Evolutionary conservation across 2,888 invertebrate genomes (phyloP).

Genomic region (Leuctra nigra): DNA sequence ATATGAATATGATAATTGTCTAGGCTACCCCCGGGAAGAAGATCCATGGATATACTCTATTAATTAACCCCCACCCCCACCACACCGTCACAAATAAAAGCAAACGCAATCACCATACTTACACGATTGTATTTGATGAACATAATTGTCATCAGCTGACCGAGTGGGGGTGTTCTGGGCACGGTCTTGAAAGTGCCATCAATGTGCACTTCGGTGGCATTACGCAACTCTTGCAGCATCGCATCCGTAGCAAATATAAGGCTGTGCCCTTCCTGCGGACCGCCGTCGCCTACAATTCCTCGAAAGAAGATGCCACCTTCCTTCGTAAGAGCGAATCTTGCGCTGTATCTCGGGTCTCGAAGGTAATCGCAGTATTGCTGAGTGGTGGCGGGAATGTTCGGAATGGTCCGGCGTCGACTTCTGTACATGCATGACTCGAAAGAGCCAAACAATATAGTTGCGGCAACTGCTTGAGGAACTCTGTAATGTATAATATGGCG

Average conservation of each 20-base stretch:
- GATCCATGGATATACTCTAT: no score
- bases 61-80: no score
- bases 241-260: neutral
- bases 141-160: neutral
- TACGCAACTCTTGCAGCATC: neutral
- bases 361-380: neutral
- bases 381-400: neutral
- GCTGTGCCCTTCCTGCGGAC: neutral
- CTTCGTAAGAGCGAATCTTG: neutral
- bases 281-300: neutral
- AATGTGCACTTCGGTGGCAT: neutral
- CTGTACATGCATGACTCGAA: neutral
- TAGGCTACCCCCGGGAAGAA: no score
- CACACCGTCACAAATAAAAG: neutral
- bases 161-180: neutral
- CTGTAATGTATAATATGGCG: no score
- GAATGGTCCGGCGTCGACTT: neutral
- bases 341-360: neutral
- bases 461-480: neutral
- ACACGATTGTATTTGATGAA: neutral
- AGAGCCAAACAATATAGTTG: neutral
- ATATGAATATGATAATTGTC: no score
- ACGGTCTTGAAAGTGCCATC: slow-evolving; percentile 5
- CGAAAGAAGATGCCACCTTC: neutral
- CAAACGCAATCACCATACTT: neutral